Conservation (phyloP, 2,888 invertebrate genomes). For the Lypha dubia region DNA sequence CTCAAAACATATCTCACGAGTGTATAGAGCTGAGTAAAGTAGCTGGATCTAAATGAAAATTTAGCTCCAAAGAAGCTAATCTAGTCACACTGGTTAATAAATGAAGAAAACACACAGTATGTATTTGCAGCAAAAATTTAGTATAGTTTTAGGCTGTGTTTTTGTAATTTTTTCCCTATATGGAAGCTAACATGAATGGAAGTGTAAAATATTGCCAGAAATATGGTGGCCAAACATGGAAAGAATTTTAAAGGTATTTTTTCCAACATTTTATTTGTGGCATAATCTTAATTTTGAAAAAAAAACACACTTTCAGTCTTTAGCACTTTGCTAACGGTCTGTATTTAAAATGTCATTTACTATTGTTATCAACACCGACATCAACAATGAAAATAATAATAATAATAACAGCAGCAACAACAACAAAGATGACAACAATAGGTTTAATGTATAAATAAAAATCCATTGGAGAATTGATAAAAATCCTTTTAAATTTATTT, state of each 20-base stretch:
- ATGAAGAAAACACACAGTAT: neutral
- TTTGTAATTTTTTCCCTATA: neutral
- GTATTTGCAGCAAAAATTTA: neutral
- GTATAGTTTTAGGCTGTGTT: constrained; percentile 16
- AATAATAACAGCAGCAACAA: neutral
- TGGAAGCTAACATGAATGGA: neutral
- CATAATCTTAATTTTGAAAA: neutral
- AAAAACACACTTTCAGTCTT: neutral
- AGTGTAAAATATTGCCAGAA: neutral
- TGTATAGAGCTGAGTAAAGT: no score
- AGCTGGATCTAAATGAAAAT: no score
- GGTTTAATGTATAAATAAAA: constrained; percentile 63
- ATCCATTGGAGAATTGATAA: constrained; percentile 65
- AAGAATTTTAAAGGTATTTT: neutral
- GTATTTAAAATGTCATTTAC: constrained; percentile 7
- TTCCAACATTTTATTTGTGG: neutral
- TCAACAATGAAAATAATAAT: neutral
- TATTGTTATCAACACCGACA: constrained; percentile 43
- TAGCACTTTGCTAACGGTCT: neutral
- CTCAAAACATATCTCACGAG: no score
- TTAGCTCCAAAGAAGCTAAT: no score
- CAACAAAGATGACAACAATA: constrained; percentile 39
- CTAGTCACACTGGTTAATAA: no score
- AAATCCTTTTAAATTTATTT: constrained; percentile 51
- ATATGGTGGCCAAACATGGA: neutral